Evolutionary conservation across 2,113 vertebrate species (phyloP).

Genomic region (Xenopus tropicalis): DNA sequence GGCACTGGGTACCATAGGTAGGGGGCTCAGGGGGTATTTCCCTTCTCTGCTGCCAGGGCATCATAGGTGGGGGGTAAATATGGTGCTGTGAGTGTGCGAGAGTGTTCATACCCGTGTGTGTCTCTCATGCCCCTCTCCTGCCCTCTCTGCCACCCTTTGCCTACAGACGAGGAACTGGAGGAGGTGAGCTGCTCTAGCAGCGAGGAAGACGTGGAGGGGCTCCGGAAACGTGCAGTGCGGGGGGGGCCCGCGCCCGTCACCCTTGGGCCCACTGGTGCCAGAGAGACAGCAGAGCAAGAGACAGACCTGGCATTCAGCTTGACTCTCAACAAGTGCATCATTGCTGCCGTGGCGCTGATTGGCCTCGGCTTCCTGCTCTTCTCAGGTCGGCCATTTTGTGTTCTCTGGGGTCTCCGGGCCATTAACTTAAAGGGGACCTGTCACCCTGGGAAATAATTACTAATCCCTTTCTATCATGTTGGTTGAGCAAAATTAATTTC

Average conservation of each 20-base stretch:
- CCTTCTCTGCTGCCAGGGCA: neutral
- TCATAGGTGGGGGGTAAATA: too few species aligned
- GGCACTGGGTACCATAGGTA: neutral
- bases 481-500: too few species aligned
- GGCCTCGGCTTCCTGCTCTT: slow-evolving; percentile 73
- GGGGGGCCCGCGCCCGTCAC: accelerated
- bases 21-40: neutral
- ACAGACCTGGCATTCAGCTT: slow-evolving; percentile 55
- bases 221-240: slow-evolving; percentile 40
- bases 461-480: too few species aligned
- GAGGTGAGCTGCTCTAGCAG: slow-evolving; percentile 51
- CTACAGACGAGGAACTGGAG: slow-evolving; percentile 40
- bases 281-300: neutral
- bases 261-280: accelerated
- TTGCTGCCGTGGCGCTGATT: slow-evolving; percentile 72
- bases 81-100: too few species aligned
- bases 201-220: slow-evolving; percentile 32
- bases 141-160: too few species aligned
- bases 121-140: neutral
- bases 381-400: slow-evolving; percentile 82
- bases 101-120: neutral
- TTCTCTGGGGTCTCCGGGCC: neutral
- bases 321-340: slow-evolving; percentile 74
- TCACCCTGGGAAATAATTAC: too few species aligned
- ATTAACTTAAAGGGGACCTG: too few species aligned